Evolutionary conservation across 2,113 vertebrate genomes (phyloP).

Genomic region (Petromus typicus): DNA sequence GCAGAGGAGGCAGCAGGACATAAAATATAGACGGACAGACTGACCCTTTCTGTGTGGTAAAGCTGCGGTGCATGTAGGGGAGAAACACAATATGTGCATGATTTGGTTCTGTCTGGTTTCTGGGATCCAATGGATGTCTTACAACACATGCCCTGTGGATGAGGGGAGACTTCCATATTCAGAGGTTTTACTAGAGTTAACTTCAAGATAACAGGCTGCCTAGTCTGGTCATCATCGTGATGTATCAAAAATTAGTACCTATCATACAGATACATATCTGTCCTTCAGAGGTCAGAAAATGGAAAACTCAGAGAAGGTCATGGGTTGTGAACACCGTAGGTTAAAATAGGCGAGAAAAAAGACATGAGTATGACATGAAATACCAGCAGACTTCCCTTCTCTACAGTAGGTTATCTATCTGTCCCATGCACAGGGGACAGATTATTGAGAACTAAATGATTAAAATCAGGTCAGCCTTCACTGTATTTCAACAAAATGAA

Average conservation of each 20-base stretch:
- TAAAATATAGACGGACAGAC: background rate
- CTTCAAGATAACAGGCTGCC: background rate
- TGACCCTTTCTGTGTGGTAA: background rate
- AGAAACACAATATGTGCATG: too few species aligned
- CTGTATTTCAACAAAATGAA: slow-evolving; percentile 52
- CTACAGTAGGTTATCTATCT: background rate
- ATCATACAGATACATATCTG: background rate
- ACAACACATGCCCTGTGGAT: background rate
- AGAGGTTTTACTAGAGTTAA: background rate
- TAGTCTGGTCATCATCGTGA: background rate
- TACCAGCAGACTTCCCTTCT: background rate
- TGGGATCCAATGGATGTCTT: background rate
- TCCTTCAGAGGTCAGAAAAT: background rate
- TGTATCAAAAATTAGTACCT: background rate
- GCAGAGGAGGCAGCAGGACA: background rate
- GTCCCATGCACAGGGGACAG: background rate
- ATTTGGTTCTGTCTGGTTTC: background rate
- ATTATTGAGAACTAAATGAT: background rate
- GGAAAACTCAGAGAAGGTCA: background rate
- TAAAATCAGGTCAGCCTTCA: background rate
- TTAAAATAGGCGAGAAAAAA: background rate
- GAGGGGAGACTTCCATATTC: background rate
- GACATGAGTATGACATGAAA: background rate
- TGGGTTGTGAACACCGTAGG: background rate
- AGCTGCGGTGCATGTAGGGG: background rate